phyloP scores from a whole-genome alignment of 1,140 invertebrate genomes.

The Tyrophagus putrescentiae region DNA sequence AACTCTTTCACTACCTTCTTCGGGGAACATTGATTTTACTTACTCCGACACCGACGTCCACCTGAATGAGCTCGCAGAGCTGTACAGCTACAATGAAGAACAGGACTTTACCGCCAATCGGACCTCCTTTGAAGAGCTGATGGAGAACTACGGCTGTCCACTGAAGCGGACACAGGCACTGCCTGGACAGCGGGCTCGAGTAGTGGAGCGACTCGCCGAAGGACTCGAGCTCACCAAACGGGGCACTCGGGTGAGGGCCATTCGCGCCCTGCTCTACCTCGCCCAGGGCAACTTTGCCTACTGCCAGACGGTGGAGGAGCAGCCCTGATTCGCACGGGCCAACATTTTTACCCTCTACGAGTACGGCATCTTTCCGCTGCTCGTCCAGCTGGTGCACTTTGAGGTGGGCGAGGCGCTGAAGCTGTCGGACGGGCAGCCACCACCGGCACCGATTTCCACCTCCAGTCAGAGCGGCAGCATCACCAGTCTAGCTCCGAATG shows the following conservation, averaged over 20 bases:
- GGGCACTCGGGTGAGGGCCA: constrained; percentile 60
- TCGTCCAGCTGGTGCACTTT: constrained; percentile 79
- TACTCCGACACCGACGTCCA: constrained; percentile 81
- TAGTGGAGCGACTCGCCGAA: constrained; percentile 70
- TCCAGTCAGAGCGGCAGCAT: background rate
- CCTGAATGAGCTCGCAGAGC: constrained; percentile 79
- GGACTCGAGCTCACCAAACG: constrained; percentile 72
- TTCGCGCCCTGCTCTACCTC: constrained; percentile 75
- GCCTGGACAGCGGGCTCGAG: constrained; percentile 47
- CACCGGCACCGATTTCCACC: constrained; percentile 1
- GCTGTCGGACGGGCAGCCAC: background rate
- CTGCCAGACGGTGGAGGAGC: constrained; percentile 25
- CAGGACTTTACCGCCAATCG: constrained; percentile 74
- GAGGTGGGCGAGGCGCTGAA: constrained; percentile 62
- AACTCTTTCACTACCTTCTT: too few species aligned
- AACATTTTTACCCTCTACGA: constrained; percentile 79
- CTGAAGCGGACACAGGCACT: constrained; percentile 64
- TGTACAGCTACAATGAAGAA: constrained; percentile 93
- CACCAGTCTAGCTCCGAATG: constrained; percentile 43
- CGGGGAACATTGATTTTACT: constrained; percentile 66
- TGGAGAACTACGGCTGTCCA: constrained; percentile 52
- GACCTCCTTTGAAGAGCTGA: constrained; percentile 63
- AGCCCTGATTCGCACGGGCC: constrained; percentile 29
- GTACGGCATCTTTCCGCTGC: constrained; percentile 68
- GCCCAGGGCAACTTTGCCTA: constrained; percentile 45